A percentile compares a stretch with the other conserved stretches of the same genome.
These are phyloP conservation scores for Ephydatia muelleri DNA, from an alignment of 37 sponge, comb jelly and placozoan species.

Conservation along the genomic window DNA sequence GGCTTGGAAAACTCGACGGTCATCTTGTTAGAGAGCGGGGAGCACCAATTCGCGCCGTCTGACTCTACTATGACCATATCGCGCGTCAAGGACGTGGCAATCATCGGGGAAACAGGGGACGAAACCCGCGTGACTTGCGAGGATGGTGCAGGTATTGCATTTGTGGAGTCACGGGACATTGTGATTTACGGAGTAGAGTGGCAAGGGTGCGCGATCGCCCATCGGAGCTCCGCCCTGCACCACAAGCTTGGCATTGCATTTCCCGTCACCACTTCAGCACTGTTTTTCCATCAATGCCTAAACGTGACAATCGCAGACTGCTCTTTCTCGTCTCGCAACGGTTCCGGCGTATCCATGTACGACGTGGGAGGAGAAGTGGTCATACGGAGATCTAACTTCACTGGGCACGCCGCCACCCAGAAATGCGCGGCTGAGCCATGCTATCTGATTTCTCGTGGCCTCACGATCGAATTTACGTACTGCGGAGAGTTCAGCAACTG, in stretches of 20 bases:
- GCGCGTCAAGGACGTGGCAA: not conserved
- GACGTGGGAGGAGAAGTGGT: conserved; percentile 13
- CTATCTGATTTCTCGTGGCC: not conserved
- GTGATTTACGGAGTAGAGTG: not conserved
- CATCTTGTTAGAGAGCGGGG: not conserved
- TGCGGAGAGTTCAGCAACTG: not conserved
- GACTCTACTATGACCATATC: not conserved
- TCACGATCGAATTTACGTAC: conserved; percentile 9
- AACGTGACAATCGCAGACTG: conserved; percentile 1
- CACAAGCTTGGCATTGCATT: not conserved
- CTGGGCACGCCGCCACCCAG: not conserved
- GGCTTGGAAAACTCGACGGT: not conserved
- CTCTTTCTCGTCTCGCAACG: conserved; percentile 4
- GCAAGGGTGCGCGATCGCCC: not conserved
- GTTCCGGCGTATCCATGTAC: conserved; percentile 33
- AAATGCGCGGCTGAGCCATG: not conserved
- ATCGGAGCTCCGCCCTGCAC: not conserved
- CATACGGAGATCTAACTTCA: not conserved
- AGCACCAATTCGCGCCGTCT: not conserved
- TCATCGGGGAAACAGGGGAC: not conserved
- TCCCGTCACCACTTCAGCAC: not conserved
- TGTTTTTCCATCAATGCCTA: conserved; percentile 27
- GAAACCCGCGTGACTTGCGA: not conserved
- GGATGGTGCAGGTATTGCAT: not conserved
- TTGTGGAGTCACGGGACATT: not conserved